phyloP scores from a whole-genome alignment of 2,888 invertebrate species.

The Tachystola acroxantha region DNA sequence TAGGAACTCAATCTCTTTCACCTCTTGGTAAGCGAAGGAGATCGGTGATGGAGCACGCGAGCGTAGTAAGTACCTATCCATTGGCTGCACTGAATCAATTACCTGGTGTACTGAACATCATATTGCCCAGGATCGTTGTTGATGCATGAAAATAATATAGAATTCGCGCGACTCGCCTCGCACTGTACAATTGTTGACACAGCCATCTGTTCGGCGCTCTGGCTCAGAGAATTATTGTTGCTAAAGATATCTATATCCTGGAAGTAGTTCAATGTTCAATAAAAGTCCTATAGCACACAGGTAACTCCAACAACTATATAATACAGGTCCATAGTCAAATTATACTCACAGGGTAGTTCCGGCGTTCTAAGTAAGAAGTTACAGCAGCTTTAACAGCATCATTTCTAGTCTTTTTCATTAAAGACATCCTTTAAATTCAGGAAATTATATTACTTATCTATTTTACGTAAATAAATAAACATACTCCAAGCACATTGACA shows the following conservation, averaged over 20 bases:
- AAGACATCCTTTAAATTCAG: conserved; percentile 35
- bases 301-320: too few relatives aligned
- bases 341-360: conserved; percentile 80
- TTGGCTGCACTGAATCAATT: too few relatives aligned
- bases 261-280: neutral
- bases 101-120: conserved; percentile 86
- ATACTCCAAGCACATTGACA: too few relatives aligned
- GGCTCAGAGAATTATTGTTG: conserved; percentile 74
- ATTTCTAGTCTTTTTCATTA: conserved; percentile 81
- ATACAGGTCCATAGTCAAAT: too few relatives aligned
- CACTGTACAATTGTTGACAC: conserved; percentile 83
- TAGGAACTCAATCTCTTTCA: too few relatives aligned
- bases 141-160: conserved; percentile 86
- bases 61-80: too few relatives aligned
- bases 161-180: conserved; percentile 85
- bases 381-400: conserved; percentile 83
- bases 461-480: too few relatives aligned
- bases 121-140: conserved; percentile 85
- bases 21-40: too few relatives aligned
- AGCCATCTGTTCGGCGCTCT: conserved; percentile 83
- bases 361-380: conserved; percentile 82
- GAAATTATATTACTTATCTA: too few relatives aligned
- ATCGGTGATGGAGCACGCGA: too few relatives aligned
- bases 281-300: too few relatives aligned
- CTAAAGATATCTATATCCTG: conserved; percentile 81